Conservation (phyloP, 53 echinoderm and acorn worm genomes). For the Arbacia lixula region DNA sequence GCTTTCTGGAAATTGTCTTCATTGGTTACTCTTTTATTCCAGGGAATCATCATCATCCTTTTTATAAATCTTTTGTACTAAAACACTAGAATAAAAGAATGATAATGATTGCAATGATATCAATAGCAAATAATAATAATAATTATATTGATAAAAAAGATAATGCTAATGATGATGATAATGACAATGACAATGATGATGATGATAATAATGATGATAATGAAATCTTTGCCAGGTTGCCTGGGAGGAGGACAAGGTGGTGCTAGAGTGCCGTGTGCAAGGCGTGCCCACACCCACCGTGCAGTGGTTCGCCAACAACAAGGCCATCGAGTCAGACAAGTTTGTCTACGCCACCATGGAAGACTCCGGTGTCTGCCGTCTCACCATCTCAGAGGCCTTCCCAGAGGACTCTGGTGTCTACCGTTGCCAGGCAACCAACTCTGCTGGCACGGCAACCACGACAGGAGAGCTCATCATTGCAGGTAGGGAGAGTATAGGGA, state of each 20-base stretch:
- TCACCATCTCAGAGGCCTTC: slow-evolving; percentile 94
- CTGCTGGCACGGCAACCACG: slow-evolving; percentile 84
- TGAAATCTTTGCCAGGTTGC: slow-evolving; percentile 34
- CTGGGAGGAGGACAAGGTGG: slow-evolving; percentile 72
- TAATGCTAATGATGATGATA: too few species aligned
- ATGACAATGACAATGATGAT: neutral
- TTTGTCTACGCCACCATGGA: slow-evolving; percentile 43
- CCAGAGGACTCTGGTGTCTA: slow-evolving; percentile 85
- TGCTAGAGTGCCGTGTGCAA: slow-evolving; percentile 72
- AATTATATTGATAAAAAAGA: too few species aligned
- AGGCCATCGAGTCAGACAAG: slow-evolving; percentile 53
- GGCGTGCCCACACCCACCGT: slow-evolving; percentile 71
- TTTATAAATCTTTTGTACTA: too few species aligned
- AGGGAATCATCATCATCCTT: too few species aligned
- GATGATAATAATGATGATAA: neutral
- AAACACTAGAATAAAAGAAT: too few species aligned
- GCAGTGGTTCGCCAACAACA: slow-evolving; percentile 66
- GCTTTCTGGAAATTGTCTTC: too few species aligned
- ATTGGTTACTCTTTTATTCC: too few species aligned
- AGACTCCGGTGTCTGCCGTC: slow-evolving; percentile 78
- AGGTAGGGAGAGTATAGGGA: too few species aligned
- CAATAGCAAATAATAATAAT: too few species aligned
- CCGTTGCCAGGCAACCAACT: slow-evolving; percentile 90
- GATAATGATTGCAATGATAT: too few species aligned
- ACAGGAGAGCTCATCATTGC: slow-evolving; percentile 79